Evolutionary conservation across 2,113 vertebrate species (phyloP), one percentile per base, ranked within the genome.

Genomic region (Ia io): DNA sequence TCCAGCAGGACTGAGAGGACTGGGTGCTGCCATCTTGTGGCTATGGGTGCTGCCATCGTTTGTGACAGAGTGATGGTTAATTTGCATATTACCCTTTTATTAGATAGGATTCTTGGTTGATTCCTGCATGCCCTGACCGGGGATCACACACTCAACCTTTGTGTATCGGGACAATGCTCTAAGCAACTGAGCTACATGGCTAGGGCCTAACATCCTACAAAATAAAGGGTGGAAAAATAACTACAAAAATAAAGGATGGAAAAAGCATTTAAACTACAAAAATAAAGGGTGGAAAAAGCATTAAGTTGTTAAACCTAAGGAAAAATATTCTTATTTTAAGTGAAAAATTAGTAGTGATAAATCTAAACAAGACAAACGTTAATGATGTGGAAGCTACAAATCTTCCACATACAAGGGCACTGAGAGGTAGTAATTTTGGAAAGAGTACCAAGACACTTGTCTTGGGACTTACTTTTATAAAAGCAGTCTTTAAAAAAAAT

Each of bases 211-310:
- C 2, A 22, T 61, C 30, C 20, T 59, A 95, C n/a, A n/a, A n/a
- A n/a, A n/a, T n/a, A n/a, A n/a, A n/a, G n/a, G n/a, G n/a, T n/a
- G n/a, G n/a, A n/a, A n/a, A n/a, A n/a, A n/a, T n/a, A 86, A 93
- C 35, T 32, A 53, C n/a, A 87, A 61, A 71, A 90, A 84, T 32
- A 53, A 25, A 63, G 61, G 61, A 28, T 47, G 13, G 65, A 37
- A 70, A 63, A 93, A 74, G 83, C 35, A 42, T 84, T 82, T 40
- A 92, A 86, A 93, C 35, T 32, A 53, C n/a, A 87, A 61, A 71
- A 90, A 84, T 32, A 53, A 25, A 63, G 61, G 61, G 61, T 47
- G 13, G 65, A 37, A 70, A 63, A 93, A 74, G 22, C 40, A 74
- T 61, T 85, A 86, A 79, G 37, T 56, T 53, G 17, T 56, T n/a